phyloP scores from a whole-genome alignment of 2,113 vertebrate genomes.

The Corythaixoides concolor region DNA sequence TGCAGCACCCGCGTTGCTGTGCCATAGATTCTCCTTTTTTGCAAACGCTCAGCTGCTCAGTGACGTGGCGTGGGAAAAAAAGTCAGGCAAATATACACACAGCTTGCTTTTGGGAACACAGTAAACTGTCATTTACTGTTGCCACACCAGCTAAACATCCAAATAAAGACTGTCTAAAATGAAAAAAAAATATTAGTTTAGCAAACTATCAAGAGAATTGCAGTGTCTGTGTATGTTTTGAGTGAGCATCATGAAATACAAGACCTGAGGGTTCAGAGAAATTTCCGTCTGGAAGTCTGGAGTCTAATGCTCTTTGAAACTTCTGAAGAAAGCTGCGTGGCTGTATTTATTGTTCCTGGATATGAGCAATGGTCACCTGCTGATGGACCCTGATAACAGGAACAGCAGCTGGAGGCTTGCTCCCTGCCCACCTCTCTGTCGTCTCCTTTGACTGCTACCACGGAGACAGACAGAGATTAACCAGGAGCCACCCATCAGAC shows the following conservation, averaged over 20 bases:
- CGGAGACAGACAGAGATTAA: slow-evolving; percentile 65
- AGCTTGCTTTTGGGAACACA: not conserved
- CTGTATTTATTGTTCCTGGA: slow-evolving; percentile 38
- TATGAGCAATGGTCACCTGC: slow-evolving; percentile 31
- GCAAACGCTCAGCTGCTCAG: not conserved
- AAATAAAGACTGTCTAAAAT: not conserved
- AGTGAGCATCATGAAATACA: not conserved
- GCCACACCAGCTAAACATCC: not conserved
- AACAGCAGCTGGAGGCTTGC: not conserved
- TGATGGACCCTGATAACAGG: slow-evolving; percentile 56
- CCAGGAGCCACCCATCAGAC: slow-evolving; percentile 31
- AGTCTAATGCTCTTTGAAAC: not conserved
- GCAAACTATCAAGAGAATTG: not conserved
- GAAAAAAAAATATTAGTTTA: not conserved
- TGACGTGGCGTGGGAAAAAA: not conserved
- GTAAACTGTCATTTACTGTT: not conserved
- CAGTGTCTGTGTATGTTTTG: not conserved
- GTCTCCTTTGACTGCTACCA: slow-evolving; percentile 28
- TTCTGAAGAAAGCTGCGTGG: not conserved
- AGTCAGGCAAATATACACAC: not conserved
- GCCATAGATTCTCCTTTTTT: not conserved
- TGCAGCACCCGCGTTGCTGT: not conserved
- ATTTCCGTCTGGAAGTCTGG: not conserved
- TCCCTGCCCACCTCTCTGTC: not conserved
- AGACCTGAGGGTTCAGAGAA: not conserved